Base-by-base conservation (phyloP, 1,140 invertebrate genomes). In the Matsumurasca onukii region DNA sequence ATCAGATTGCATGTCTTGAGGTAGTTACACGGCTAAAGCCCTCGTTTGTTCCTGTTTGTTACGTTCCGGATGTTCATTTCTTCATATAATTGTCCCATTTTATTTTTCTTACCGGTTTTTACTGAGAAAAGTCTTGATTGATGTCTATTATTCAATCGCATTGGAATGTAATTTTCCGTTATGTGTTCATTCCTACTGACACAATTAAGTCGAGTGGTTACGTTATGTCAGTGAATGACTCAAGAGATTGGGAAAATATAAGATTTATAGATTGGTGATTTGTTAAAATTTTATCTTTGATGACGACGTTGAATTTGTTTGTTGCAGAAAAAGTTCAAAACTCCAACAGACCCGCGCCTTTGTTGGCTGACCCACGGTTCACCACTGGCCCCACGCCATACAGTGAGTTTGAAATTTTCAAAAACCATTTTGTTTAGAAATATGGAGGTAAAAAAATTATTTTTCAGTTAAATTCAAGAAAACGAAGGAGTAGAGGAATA, bases 341-440 rank as follows among this genome's bases (percentile, higher is more conserved):
- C 20, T 66, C 87, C 59, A 68, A 39, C 75, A 83, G 87, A 75
- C 89, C 90, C 13, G 86, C 86, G 71, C 92, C 92, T 66, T 83
- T 94, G 71, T 84, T 94, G 59, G 91, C 92, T 78, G 92, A 93
- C 76, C 92, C 92, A 45, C 87, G 92, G 80, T 94, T 91, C 79
- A 91, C 91, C 70, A 89, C 90, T 69, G 85, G 90, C 75, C 91
- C 91, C 71, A 90, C 92, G 77, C 91, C 91, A 69, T 93, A 92
- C 83, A 91, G 91, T 93, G 24, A 66, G 63, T 39, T 9, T 39
- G 5, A 9, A 9, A 17, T 39, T 9, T 9, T 39, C 17, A 39
- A 39, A 17, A 39, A 17, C 5, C 17, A 9, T 39, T 39, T 9
- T 39, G 34, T 39, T 9, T 39, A 9, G 5, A 17, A 39, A 39